These are phyloP conservation scores for Drosophila histrio DNA, from an alignment of 2,888 invertebrate genomes.

Conservation along the genomic window DNA sequence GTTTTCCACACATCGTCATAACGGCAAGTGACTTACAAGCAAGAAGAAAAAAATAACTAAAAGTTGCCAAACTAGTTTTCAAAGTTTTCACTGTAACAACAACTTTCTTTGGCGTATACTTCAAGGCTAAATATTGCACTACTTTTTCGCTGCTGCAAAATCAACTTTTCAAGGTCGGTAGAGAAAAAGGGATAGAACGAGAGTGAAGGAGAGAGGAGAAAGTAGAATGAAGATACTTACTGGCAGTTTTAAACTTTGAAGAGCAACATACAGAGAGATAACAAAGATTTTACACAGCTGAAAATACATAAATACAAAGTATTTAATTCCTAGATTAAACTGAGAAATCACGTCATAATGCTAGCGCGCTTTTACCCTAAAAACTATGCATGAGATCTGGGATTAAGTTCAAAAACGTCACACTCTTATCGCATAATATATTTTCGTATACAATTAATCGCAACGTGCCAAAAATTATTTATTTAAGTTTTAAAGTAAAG, in stretches of 20 bases:
- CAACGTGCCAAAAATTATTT: slow-evolving; percentile 3
- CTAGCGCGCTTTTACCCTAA: neutral
- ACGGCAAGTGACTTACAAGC: slow-evolving; percentile 38
- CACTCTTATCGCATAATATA: neutral
- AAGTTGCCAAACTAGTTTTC: slow-evolving; percentile 57
- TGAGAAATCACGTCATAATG: neutral
- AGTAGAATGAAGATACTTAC: neutral
- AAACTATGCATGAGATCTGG: neutral
- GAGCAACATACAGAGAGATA: neutral
- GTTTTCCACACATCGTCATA: slow-evolving; percentile 28
- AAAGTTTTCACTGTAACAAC: slow-evolving; percentile 45
- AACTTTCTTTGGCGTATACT: slow-evolving; percentile 53
- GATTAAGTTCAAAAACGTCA: slow-evolving; percentile 7
- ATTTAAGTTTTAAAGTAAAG: slow-evolving; percentile 4
- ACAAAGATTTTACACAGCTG: neutral
- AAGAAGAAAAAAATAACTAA: slow-evolving; percentile 7
- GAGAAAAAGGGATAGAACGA: neutral
- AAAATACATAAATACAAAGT: neutral
- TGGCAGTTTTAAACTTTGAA: neutral
- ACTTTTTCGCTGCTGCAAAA: slow-evolving; percentile 33
- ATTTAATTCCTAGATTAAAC: neutral
- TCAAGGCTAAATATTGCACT: slow-evolving; percentile 51
- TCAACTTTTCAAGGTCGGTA: slow-evolving; percentile 39
- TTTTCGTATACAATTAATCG: slow-evolving; percentile 10
- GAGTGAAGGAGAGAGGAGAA: neutral